Evolutionary conservation across 92 coral and sea anemone genomes (phyloP), one percentile per base, ranked within the genome.

Genomic region (Micromussa lordhowensis): DNA sequence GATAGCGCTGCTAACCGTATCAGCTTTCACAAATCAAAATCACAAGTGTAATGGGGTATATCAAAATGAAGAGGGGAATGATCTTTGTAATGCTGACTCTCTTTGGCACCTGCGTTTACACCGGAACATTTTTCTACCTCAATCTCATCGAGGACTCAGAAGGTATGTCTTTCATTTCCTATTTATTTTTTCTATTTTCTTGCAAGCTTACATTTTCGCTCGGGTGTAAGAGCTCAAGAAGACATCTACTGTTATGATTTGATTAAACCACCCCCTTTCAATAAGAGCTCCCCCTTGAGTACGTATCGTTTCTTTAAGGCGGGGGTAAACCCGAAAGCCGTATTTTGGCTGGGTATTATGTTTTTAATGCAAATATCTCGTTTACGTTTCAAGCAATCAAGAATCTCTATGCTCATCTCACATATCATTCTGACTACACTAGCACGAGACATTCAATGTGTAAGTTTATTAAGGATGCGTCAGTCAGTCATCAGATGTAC

Each of bases 71-170:
- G 64, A 49, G 64, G 61, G 81, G 32, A 54, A n/a, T 77, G 61
- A 24, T 77, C 22, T 51, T 77, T 24, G 29, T 14, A 32, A 58
- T 81, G 85, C 48, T 81, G 9, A 29, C 32, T 10, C 35, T 81
- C 72, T 81, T 81, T 58, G 85, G 85, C 29, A 32, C 85, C 3
- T 58, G 85, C 32, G 32, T 81, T 40, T 81, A 81, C 53, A 31
- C 53, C 0, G 85, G 85, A 58, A 81, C 85, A 3, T 81, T 81
- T 17, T 15, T 81, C 48, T 81, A 81, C 73, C 85, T 81, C 69
- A 64, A 22, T 64, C 4, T 81, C 21, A 29, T 81, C 29, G 71
- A 81, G 26, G 30, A 58, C 30, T 64, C 54, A 2, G 73, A 81
- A 58, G 85, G 85, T 81, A 59, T 22, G 75, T 3, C 24, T 0